Base-by-base conservation (phyloP, 2,113 vertebrate genomes). In the Rousettus leschenaultii region DNA sequence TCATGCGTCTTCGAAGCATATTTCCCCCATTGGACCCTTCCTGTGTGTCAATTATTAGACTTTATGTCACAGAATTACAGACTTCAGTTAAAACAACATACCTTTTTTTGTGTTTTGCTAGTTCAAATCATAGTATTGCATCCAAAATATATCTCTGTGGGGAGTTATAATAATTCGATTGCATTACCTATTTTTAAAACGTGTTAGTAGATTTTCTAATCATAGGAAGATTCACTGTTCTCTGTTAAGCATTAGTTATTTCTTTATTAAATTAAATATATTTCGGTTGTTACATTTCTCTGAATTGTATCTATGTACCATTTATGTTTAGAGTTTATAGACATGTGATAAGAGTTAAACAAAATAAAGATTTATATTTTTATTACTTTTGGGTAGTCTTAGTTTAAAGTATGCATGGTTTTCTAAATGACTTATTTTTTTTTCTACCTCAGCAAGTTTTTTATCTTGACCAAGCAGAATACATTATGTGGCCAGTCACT, bases 391-490 rank as follows among this genome's bases (percentile, higher is more conserved):
- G 40, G 16, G 24, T 77, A 35, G 68, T 85, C 73, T 65, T 89
- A 94, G 57, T 75, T 73, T 75, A 88, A 96, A 94, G 24, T 80
- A 78, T 24, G n/a, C 26, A 38, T 33, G 10, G 9, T 71, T 95
- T 96, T 85, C 83, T 85, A 53, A 96, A 83, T 74, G 82, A 66
- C 66, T 80, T n/a, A n/a, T 91, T 89, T 97, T 96, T 84, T 94
- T 95, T 86, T 43, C 68, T 63, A 22, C 71, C 66, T 92, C 73
- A 55, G 70, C 59, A 89, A 71, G 45, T 95, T 96, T 94, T 35
- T 65, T 84, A 30, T 73, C 48, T 92, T 92, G 86, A 95, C 95
- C 91, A 97, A 96, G 97, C 65, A 70, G 43, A 93, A 75, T 84
- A 45, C 6, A 8, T 86, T 93, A 77, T n/a, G 28, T 35, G 79